Percentiles rank a stretch among this genome's conserved stretches.
Conservation (phyloP, 2,113 vertebrate genomes). For the Struthidea cinerea region DNA sequence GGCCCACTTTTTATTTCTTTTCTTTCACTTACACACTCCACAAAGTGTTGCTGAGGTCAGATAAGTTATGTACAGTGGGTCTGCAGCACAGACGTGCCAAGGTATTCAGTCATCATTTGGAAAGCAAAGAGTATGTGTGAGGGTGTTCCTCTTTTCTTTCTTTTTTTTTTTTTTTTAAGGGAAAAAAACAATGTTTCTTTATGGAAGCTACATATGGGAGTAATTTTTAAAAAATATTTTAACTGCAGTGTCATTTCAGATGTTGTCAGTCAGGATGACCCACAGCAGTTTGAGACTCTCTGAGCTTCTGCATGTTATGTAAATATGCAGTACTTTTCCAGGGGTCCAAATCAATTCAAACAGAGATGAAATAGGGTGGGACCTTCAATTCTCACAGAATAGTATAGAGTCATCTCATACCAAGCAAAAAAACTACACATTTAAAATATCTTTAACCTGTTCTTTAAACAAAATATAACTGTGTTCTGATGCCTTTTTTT, state of each 20-base stretch:
- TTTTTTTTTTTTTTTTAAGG: background rate
- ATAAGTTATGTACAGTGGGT: constrained; percentile 70
- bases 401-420: constrained; percentile 8
- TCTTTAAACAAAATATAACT: background rate
- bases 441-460: background rate
- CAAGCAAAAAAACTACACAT: background rate
- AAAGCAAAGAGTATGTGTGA: constrained; percentile 60
- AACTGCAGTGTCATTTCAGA: constrained; percentile 78
- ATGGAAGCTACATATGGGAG: constrained; percentile 74
- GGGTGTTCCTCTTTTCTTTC: constrained; percentile 54
- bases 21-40: constrained; percentile 49
- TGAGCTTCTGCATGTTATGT: constrained; percentile 46
- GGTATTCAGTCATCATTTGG: constrained; percentile 77
- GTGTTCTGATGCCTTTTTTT: background rate
- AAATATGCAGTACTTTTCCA: constrained; percentile 32
- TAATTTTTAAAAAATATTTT: constrained; percentile 73
- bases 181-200: constrained; percentile 67
- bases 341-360: constrained; percentile 37
- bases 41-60: constrained; percentile 66
- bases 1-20: background rate
- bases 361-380: constrained; percentile 42
- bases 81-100: constrained; percentile 68
- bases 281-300: constrained; percentile 54
- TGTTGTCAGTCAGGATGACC: constrained; percentile 76
- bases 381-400: constrained; percentile 32